Percentiles rank a stretch among this genome's conserved stretches.
phyloP scores from a whole-genome alignment of 2,888 invertebrate genomes.

The Crossocerus cetratus region DNA sequence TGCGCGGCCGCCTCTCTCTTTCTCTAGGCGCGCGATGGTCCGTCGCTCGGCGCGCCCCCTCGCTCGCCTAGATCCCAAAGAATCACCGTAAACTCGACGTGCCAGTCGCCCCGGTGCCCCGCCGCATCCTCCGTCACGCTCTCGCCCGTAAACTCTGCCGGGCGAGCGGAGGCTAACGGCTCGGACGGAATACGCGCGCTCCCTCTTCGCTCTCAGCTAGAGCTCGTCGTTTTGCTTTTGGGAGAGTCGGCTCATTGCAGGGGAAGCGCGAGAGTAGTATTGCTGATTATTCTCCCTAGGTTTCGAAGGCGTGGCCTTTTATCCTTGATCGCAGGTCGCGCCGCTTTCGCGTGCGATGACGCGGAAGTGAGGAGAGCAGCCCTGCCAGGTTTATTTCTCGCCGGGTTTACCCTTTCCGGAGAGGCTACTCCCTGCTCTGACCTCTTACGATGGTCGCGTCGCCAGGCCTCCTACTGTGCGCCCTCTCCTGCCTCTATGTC shows the following conservation, averaged over 20 bases:
- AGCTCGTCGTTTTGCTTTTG: too few species aligned
- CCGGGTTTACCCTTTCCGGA: conserved; percentile 59
- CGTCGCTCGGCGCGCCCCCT: background rate
- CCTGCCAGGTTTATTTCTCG: conserved; percentile 37
- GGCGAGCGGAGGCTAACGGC: too few species aligned
- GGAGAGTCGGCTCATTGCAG: too few species aligned
- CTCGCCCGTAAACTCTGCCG: too few species aligned
- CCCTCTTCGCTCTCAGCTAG: too few species aligned
- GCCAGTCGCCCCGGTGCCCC: conserved; percentile 54
- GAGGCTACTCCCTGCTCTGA: conserved; percentile 50
- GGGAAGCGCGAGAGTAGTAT: too few species aligned
- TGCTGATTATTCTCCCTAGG: too few species aligned
- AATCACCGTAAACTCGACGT: conserved; percentile 65
- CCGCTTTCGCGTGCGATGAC: conserved; percentile 16
- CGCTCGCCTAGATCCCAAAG: conserved; percentile 52
- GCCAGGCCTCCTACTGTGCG: conserved; percentile 47
- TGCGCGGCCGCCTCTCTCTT: conserved; percentile 11
- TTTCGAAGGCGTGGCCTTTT: too few species aligned
- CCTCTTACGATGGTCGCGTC: conserved; percentile 55
- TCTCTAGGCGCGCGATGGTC: background rate
- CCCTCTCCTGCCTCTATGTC: conserved; percentile 32
- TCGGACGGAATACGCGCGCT: too few species aligned
- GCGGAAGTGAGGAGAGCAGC: background rate
- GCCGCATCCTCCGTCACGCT: conserved; percentile 15
- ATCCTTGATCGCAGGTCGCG: conserved; percentile 14